Evolutionary conservation across 2,888 invertebrate species (phyloP).

Genomic region (Cosmorhoe ocellata): DNA sequence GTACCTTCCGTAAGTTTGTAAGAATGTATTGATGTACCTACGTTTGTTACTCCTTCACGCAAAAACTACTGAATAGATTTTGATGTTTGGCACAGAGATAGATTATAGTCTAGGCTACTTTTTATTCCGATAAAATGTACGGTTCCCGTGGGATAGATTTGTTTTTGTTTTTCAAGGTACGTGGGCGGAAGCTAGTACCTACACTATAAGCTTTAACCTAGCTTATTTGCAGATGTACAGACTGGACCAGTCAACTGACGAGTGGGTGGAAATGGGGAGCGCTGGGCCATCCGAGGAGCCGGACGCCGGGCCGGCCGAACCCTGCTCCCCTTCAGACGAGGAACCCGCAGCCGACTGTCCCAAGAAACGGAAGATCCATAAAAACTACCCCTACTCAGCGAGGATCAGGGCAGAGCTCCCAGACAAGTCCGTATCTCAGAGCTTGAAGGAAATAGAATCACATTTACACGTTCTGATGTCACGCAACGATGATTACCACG

Average conservation of each 20-base stretch:
- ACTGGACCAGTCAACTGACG: conserved; percentile 7
- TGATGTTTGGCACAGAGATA: too few species aligned
- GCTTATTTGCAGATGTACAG: conserved; percentile 8
- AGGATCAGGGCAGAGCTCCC: background rate
- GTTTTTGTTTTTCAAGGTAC: too few species aligned
- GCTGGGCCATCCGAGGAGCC: conserved; percentile 5
- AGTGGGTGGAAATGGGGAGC: conserved; percentile 17
- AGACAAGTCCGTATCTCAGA: background rate
- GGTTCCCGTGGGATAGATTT: too few species aligned
- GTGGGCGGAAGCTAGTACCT: too few species aligned
- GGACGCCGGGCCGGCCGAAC: background rate
- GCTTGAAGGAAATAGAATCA: conserved; percentile 6
- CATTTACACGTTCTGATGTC: conserved; percentile 14
- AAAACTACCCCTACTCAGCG: background rate
- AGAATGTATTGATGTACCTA: too few species aligned
- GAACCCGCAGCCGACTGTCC: conserved; percentile 3
- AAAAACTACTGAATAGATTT: too few species aligned
- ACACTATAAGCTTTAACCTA: too few species aligned
- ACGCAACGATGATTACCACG: conserved; percentile 41
- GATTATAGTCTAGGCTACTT: too few species aligned
- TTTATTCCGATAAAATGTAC: too few species aligned
- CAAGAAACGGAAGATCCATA: background rate
- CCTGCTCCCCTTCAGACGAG: conserved; percentile 9
- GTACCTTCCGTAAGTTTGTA: too few species aligned
- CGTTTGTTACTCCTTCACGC: too few species aligned